phyloP scores from a whole-genome alignment of 2,797 vertebrate species.

The Onychomys leucogaster region DNA sequence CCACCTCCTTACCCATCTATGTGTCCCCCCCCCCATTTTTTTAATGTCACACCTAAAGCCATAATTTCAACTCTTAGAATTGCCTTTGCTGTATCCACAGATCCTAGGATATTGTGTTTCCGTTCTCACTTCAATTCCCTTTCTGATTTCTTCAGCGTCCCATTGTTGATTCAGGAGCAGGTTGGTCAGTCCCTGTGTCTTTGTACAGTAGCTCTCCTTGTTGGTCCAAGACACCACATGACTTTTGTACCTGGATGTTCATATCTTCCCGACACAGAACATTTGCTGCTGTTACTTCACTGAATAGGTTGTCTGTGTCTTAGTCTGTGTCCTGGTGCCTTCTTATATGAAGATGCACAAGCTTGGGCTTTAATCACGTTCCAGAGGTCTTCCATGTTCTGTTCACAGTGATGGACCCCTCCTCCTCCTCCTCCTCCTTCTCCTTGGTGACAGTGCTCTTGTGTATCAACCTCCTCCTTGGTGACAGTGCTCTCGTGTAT shows the following conservation, averaged over 20 bases:
- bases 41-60: not conserved
- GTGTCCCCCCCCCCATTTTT: not conserved
- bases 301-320: not conserved
- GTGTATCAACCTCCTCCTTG: not conserved
- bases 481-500: not conserved
- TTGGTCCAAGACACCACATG: not conserved
- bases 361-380: not conserved
- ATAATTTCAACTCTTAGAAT: not conserved
- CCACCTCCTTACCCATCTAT: not conserved
- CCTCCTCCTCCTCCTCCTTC: too few species aligned
- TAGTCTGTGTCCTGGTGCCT: not conserved
- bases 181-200: not conserved
- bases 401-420: not conserved
- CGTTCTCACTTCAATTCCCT: not conserved
- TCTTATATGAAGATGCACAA: not conserved
- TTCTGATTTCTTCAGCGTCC: not conserved
- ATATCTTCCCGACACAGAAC: not conserved
- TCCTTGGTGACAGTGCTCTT: too few species aligned
- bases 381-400: not conserved
- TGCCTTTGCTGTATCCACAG: not conserved
- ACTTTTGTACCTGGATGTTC: not conserved
- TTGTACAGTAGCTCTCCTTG: not conserved
- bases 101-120: not conserved
- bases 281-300: not conserved
- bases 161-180: not conserved